phyloP scores from a whole-genome alignment of 1,140 invertebrate genomes.

The Leptonema lineaticorne region DNA sequence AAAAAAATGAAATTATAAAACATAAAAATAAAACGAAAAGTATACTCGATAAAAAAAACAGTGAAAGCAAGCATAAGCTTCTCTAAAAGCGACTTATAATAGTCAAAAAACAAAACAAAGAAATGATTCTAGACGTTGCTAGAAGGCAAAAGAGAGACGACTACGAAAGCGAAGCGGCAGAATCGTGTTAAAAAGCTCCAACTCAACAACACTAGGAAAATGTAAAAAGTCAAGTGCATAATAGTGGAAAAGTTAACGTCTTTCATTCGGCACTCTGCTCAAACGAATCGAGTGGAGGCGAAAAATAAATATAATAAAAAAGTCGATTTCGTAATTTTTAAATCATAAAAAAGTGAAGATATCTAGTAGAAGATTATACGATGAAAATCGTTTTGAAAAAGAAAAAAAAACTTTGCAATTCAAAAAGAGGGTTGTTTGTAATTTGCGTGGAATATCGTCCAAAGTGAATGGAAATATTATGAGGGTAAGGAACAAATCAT shows the following conservation, averaged over 20 bases:
- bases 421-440: too few relatives aligned
- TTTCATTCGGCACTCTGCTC: neutral
- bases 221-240: neutral
- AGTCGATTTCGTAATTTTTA: neutral
- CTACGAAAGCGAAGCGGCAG: neutral
- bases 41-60: neutral
- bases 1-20: neutral
- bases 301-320: neutral
- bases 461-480: neutral
- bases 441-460: neutral
- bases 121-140: neutral
- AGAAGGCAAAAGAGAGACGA: neutral
- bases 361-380: neutral
- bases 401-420: too few relatives aligned
- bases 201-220: neutral
- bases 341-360: neutral
- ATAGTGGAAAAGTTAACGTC: neutral
- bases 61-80: neutral
- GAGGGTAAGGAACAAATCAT: conserved; percentile 11
- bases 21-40: neutral
- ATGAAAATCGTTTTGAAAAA: neutral
- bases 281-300: neutral
- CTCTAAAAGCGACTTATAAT: neutral
- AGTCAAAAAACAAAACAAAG: neutral
- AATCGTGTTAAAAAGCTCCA: neutral